A percentile compares a stretch with the other conserved stretches of the same genome.
Conservation (phyloP, 2,888 invertebrate genomes). For the Tetropium fuscum region DNA sequence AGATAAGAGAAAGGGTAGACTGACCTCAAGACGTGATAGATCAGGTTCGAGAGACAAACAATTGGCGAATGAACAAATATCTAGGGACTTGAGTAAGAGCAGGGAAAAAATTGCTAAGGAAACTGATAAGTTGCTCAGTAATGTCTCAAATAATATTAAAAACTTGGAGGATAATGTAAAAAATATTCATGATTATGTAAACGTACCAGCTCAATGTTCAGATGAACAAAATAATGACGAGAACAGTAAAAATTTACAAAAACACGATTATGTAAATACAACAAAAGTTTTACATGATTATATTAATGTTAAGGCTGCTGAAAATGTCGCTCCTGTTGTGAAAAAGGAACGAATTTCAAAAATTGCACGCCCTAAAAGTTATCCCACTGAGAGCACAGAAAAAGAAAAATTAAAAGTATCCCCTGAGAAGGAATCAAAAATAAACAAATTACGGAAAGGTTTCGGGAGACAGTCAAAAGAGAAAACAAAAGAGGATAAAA, state of each 20-base stretch:
- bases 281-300: conserved; percentile 51
- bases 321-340: conserved; percentile 38
- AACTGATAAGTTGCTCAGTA: conserved; percentile 53
- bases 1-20: conserved; percentile 68
- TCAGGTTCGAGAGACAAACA: conserved; percentile 55
- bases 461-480: conserved; percentile 52
- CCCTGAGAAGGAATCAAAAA: conserved; percentile 72
- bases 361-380: conserved; percentile 70
- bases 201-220: conserved; percentile 40
- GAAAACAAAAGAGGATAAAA: conserved; percentile 56
- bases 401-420: conserved; percentile 32
- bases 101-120: conserved; percentile 44
- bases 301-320: conserved; percentile 52
- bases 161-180: conserved; percentile 54
- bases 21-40: conserved; percentile 54
- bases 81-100: conserved; percentile 30
- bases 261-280: conserved; percentile 30
- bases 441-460: conserved; percentile 53
- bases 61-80: conserved; percentile 16
- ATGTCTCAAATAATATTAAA: conserved; percentile 59
- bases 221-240: conserved; percentile 14
- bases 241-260: conserved; percentile 17
- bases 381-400: conserved; percentile 65
- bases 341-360: conserved; percentile 65
- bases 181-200: conserved; percentile 57